These are phyloP conservation scores for Bombus breviceps DNA, from an alignment of 1,140 invertebrate species.

Conservation along the genomic window DNA sequence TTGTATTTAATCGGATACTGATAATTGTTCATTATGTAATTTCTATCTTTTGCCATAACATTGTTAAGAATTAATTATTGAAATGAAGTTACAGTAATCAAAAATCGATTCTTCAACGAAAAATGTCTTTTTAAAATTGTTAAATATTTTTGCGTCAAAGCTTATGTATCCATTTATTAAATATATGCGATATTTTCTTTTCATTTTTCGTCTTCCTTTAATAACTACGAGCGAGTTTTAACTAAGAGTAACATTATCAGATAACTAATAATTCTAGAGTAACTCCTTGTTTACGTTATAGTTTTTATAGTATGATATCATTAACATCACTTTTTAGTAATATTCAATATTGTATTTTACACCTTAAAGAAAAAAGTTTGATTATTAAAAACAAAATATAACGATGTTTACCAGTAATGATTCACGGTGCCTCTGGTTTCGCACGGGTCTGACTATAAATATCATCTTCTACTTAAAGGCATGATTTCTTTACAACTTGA, in stretches of 20 bases:
- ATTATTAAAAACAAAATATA: too few relatives aligned
- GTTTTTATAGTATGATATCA: neutral
- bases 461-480: neutral
- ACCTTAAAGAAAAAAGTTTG: too few relatives aligned
- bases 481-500: neutral
- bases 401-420: neutral
- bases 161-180: constrained; percentile 16
- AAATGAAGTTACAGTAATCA: neutral
- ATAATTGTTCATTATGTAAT: neutral
- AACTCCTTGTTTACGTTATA: neutral
- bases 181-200: neutral
- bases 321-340: neutral
- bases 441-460: neutral
- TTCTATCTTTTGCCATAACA: neutral
- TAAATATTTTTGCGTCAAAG: neutral
- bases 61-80: neutral
- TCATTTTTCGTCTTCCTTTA: neutral
- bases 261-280: neutral
- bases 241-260: neutral
- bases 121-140: neutral
- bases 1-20: neutral
- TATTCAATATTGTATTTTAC: neutral
- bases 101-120: neutral
- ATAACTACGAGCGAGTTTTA: neutral
- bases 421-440: neutral